A percentile compares a stretch with the other conserved stretches of the same genome.
Conservation (phyloP, 1,140 invertebrate species). For the Stenopsyche tienmushanensis region DNA sequence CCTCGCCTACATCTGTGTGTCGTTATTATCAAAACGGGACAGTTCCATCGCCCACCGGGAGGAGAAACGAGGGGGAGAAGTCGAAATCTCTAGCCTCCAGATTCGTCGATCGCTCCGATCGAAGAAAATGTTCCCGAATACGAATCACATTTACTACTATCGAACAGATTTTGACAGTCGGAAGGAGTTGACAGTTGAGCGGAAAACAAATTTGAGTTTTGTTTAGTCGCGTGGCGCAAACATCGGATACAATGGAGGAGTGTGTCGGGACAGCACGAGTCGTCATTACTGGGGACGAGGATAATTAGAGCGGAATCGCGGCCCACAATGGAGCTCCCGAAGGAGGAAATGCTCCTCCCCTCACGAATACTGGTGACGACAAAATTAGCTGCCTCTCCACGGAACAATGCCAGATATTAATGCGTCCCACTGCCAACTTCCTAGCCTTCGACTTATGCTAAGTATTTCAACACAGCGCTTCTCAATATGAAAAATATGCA, state of each 20-base stretch:
- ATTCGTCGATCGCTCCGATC: too few relatives aligned
- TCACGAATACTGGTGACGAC: neutral
- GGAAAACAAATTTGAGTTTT: slow-evolving; percentile 9
- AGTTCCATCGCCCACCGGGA: neutral
- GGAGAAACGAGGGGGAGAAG: neutral
- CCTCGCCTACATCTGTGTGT: neutral
- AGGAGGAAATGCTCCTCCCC: neutral
- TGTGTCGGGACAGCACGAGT: neutral
- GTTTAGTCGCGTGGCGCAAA: slow-evolving; percentile 4
- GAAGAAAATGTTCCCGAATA: too few relatives aligned
- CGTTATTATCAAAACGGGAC: neutral
- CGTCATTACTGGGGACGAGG: neutral
- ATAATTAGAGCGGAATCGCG: neutral
- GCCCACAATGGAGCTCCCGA: neutral
- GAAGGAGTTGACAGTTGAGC: neutral
- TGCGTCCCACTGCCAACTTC: neutral
- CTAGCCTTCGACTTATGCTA: too few relatives aligned
- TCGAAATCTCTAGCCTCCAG: neutral
- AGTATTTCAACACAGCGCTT: too few relatives aligned
- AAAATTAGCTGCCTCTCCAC: neutral
- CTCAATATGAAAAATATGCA: too few relatives aligned
- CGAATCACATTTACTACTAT: too few relatives aligned
- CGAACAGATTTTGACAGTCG: too few relatives aligned
- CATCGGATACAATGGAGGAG: slow-evolving; percentile 6
- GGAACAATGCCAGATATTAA: neutral